Evolutionary conservation across 2,113 vertebrate genomes (phyloP), one percentile per base, ranked within the genome.

Genomic region (Sander vitreus): DNA sequence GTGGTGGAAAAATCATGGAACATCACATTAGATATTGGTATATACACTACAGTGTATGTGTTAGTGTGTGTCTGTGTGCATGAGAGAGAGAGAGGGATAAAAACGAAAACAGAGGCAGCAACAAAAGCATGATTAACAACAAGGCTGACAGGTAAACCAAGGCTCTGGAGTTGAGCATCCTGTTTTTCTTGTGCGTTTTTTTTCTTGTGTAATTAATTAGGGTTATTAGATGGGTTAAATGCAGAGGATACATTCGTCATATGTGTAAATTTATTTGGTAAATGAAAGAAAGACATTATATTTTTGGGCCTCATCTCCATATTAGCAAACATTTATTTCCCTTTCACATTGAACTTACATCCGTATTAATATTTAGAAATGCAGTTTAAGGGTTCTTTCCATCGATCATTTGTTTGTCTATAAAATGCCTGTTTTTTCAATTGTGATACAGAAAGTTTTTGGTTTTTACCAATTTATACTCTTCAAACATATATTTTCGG

Each of bases 1-100:
- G 64, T 59, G 58, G 81, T 64, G 60, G 57, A 43, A 62, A 88
- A 89, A 84, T 86, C 78, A 69, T 9, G 48, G 86, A 86, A 88
- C 68, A 86, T 86, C 64, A 16, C 67, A 81, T 90, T 83, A 83
- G 53, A 4, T n/a, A 7, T 70, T 65, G 11, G 47, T 36, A 27
- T 73, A 15, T 65, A 43, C 39, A 43, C 39, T 43, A 43, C 39
- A 43, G 43, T 71, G 23, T 64, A 30, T 54, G 12, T 67, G 39
- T 69, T 62, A 10, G 11, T 78, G 75, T 78, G 51, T 50, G 4
- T 45, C 39, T 39, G 57, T 43, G 62, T 18, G 57, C n/a, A 6
- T 16, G 57, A 25, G 14, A 47, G 39, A 18, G 21, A 21, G 11
- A n/a, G 14, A 30, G 59, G 64, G 75, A 86, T 53, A 71, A 63